Conservation (phyloP, 1,140 invertebrate genomes). For the Sycobia sp. region DNA sequence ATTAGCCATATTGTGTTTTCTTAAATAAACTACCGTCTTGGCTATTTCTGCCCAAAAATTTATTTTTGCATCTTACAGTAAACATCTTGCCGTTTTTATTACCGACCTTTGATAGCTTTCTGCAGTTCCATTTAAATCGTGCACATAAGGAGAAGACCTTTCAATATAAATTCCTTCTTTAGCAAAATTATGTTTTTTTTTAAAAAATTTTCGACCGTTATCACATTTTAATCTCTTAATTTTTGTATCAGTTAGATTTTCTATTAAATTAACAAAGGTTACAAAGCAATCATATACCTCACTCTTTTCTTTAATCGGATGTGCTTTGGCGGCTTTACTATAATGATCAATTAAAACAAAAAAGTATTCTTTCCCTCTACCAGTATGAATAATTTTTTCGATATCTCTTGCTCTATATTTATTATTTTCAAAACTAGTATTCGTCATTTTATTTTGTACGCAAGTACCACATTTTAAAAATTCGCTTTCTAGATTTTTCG, state of each 20-base stretch:
- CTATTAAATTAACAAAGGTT: conserved; percentile 1
- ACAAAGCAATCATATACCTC: not conserved
- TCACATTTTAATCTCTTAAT: conserved; percentile 13
- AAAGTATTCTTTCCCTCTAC: not conserved
- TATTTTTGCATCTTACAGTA: no score
- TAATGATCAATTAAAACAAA: not conserved
- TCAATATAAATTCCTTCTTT: not conserved
- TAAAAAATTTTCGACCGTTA: conserved; percentile 4
- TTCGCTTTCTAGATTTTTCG: conserved; percentile 5
- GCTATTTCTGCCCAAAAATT: no score
- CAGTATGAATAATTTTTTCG: not conserved
- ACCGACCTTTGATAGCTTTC: no score
- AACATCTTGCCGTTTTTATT: no score
- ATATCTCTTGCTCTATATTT: not conserved
- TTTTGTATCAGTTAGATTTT: conserved; percentile 6
- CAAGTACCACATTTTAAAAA: conserved; percentile 5
- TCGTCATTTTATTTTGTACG: conserved; percentile 7
- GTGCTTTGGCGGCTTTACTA: no score
- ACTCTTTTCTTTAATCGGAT: no score
- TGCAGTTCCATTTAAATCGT: no score
- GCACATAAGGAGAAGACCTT: no score
- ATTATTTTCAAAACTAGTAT: conserved; percentile 1
- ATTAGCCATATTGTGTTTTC: no score
- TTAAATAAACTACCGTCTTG: no score
- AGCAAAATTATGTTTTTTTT: not conserved